Percentiles rank a stretch among this genome's conserved stretches.
These are phyloP conservation scores for Trachemys scripta DNA, from an alignment of 2,113 vertebrate species.

Conservation along the genomic window DNA sequence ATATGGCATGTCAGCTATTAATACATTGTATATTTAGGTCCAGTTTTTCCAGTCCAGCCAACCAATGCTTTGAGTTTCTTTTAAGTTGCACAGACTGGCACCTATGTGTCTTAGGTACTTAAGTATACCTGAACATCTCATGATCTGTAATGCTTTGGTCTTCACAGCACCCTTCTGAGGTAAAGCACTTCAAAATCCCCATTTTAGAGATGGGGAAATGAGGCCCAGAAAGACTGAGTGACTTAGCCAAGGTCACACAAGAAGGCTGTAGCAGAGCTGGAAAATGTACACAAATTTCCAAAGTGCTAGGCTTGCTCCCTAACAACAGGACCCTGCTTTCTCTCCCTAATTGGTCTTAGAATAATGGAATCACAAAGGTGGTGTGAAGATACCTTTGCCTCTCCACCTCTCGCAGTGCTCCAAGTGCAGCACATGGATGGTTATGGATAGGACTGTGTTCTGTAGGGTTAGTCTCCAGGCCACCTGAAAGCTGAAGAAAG, in stretches of 20 bases:
- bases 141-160: too few species aligned
- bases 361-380: not conserved
- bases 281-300: not conserved
- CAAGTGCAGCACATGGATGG: not conserved
- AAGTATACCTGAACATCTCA: not conserved
- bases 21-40: not conserved
- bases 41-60: not conserved
- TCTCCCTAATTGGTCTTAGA: not conserved
- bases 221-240: too few species aligned
- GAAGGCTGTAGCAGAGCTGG: not conserved
- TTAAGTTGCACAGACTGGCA: not conserved
- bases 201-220: too few species aligned
- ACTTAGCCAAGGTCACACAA: too few species aligned
- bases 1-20: not conserved
- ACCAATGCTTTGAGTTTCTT: slow-evolving; percentile 6
- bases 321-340: not conserved
- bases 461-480: not conserved
- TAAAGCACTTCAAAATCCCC: too few species aligned
- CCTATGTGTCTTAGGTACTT: not conserved
- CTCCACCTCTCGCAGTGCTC: not conserved
- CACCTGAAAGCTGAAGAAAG: not conserved
- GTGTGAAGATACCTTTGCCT: not conserved
- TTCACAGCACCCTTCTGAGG: too few species aligned
- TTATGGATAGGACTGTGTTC: not conserved
- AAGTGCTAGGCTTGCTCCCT: not conserved